These are phyloP conservation scores for Listronotus bonariensis DNA, from an alignment of 1,140 invertebrate genomes.

Conservation along the genomic window DNA sequence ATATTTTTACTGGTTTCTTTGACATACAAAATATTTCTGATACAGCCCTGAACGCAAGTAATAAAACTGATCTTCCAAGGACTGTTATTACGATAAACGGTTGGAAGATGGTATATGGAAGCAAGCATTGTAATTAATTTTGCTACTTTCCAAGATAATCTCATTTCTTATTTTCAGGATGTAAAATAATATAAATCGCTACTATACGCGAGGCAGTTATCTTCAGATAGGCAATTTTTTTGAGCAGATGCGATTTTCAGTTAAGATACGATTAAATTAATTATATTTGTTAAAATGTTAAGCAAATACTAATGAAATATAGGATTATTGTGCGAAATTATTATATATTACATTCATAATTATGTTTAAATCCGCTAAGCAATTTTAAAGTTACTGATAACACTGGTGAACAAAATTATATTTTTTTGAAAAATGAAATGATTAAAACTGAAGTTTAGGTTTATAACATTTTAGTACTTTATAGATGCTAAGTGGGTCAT, in stretches of 20 bases:
- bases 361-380: no score
- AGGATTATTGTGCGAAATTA: no score
- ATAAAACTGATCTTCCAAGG: slow-evolving; percentile 5
- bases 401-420: no score
- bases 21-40: no score
- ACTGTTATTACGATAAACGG: slow-evolving; percentile 25
- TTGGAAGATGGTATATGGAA: slow-evolving; percentile 28
- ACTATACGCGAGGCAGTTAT: slow-evolving; percentile 16
- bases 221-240: background rate
- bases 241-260: background rate
- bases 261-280: background rate
- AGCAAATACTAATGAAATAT: slow-evolving; percentile 4
- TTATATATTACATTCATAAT: no score
- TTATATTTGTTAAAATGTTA: background rate
- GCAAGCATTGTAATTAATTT: slow-evolving; percentile 29
- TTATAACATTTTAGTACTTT: no score
- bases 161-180: slow-evolving; percentile 31
- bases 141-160: slow-evolving; percentile 27
- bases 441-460: no score
- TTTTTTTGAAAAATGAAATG: no score
- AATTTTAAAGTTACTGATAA: no score
- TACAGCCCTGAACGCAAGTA: background rate
- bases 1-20: no score
- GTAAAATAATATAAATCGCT: slow-evolving; percentile 30
- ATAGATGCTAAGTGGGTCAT: no score